These are phyloP conservation scores for Melozone crissalis DNA, from an alignment of 2,113 vertebrate species.

Conservation along the genomic window DNA sequence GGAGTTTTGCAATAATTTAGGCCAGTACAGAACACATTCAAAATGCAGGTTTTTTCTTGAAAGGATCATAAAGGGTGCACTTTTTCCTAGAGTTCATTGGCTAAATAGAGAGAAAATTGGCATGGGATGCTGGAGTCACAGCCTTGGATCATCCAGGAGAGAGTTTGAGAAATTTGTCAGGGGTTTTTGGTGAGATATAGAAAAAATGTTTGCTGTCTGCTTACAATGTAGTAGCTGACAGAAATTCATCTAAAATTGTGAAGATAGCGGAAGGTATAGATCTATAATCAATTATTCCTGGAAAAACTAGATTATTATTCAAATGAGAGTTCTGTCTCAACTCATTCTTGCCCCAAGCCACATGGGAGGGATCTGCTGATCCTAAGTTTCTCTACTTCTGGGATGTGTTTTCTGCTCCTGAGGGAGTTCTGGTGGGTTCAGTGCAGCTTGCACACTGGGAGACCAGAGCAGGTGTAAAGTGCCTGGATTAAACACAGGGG, in stretches of 20 bases:
- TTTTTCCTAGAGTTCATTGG: neutral
- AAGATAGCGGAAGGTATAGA: neutral
- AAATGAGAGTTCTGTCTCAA: neutral
- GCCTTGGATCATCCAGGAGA: neutral
- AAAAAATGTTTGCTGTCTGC: neutral
- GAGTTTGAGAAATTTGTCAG: neutral
- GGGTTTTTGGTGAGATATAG: fast-evolving
- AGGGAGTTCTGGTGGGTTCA: neutral
- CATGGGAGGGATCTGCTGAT: neutral
- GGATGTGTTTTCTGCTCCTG: neutral
- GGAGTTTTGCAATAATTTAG: neutral
- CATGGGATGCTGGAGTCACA: neutral
- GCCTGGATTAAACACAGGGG: neutral
- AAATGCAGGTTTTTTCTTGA: neutral
- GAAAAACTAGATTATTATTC: neutral
- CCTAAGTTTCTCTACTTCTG: neutral
- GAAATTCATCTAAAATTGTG: neutral
- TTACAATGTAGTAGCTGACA: neutral
- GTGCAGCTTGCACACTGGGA: too few species aligned
- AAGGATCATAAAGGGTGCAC: neutral
- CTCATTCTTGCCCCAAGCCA: neutral
- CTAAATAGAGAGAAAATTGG: neutral
- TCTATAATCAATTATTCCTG: neutral
- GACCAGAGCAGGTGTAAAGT: neutral
- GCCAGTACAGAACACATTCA: neutral